Base-by-base conservation (phyloP, 2,888 invertebrate genomes). In the Tinea semifulvella region DNA sequence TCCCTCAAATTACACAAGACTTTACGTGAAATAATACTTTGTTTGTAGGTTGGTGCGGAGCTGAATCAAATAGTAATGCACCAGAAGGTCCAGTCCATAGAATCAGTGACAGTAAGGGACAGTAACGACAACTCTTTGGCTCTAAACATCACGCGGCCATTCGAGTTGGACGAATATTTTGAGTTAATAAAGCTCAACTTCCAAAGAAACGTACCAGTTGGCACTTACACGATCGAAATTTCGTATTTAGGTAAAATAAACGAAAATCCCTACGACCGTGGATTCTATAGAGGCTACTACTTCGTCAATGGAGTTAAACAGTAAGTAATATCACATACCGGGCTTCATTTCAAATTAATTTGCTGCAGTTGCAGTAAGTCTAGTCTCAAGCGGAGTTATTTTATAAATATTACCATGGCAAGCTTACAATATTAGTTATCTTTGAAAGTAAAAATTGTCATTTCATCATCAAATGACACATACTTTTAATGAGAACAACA, bases 221-320 rank as follows among this genome's bases (percentile, higher is more conserved):
- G 79, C 1, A 55, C 51, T 27, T 80, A 80, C 50, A 62, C 56
- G 7, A 67, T 80, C 31, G 54, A 53, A 2, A 53, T 80, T 13
- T 51, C 51, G 5, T 80, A 69, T 50, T 48, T 50, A 8, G 76
- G 74, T 2, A 53, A 48, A 11, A 79, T 80, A 45, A 71, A 74
- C 26, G 56, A 59, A 2, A 80, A 77, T 46, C 79, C 75, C 0
- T 6, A 63, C 3, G 76, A 76, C 18, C 65, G 80, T 55, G 80
- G 80, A 1, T 75, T 80, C 49, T 80, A 80, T 51, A 70, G 64
- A 46, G 80, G 80, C 0, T 74, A 75, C 47, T 80, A 80, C 44
- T 74, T 63, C 45, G 10, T 49, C 0, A 61, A 63, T 20, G 60
- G 58, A 44, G 47, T 60, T 17, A 49, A 52, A 20, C 63, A 36